Evolutionary conservation across 2,113 vertebrate genomes (phyloP).

Genomic region (Marcusenius ussheri): DNA sequence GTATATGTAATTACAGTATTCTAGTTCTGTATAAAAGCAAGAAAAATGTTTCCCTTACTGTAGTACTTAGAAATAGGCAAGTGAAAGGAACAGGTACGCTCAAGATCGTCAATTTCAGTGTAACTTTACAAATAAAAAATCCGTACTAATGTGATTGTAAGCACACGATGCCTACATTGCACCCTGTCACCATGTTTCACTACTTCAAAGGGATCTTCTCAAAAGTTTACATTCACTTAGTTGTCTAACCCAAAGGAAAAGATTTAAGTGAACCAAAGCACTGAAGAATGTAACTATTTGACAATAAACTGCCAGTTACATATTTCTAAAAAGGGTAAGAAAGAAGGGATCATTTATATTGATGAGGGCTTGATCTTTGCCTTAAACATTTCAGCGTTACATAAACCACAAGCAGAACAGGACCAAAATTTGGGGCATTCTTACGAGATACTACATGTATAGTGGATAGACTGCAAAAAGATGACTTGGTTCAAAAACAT

Average conservation of each 20-base stretch:
- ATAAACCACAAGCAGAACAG: neutral
- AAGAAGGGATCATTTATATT: neutral
- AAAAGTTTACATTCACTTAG: neutral
- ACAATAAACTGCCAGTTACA: neutral
- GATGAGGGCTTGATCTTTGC: neutral
- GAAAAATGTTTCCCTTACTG: neutral
- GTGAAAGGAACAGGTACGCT: conserved; percentile 11
- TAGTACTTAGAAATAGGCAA: conserved; percentile 14
- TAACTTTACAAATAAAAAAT: conserved; percentile 34
- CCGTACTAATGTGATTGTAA: conserved; percentile 45
- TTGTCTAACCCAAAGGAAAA: neutral
- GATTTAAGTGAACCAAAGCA: neutral
- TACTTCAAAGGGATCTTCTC: neutral
- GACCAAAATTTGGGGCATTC: neutral
- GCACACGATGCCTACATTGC: conserved; percentile 39
- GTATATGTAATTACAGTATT: conserved; percentile 40
- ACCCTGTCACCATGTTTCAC: conserved; percentile 23
- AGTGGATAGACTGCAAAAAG: neutral
- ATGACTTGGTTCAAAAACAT: neutral
- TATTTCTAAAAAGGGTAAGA: neutral
- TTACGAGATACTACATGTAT: neutral
- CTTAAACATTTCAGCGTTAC: neutral
- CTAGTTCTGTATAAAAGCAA: conserved; percentile 21
- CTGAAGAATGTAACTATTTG: neutral
- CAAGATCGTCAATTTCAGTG: conserved; percentile 35